phyloP scores from a whole-genome alignment of 2,888 invertebrate genomes.

The Drosophila bunnanda region DNA sequence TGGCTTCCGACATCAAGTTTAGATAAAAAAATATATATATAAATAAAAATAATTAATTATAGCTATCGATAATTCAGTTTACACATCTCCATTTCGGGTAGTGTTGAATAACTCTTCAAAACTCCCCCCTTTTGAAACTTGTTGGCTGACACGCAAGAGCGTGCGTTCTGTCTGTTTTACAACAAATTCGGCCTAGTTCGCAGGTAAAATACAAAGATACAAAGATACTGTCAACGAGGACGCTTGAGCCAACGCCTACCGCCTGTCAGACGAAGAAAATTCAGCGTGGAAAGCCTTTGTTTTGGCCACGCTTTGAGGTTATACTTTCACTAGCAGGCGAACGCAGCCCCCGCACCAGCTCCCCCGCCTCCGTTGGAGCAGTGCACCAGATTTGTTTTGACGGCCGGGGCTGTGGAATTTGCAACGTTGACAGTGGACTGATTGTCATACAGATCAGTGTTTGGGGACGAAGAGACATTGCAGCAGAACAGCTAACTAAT shows the following conservation, averaged over 20 bases:
- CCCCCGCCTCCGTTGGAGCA: neutral
- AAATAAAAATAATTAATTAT: neutral
- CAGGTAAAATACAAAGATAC: constrained; percentile 63
- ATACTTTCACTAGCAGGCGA: constrained; percentile 67
- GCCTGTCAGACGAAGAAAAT: constrained; percentile 17
- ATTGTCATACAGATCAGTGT: constrained; percentile 16
- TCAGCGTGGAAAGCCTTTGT: constrained; percentile 35
- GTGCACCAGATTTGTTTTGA: constrained; percentile 73
- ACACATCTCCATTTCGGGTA: constrained; percentile 36
- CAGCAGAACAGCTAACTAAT: constrained; percentile 1
- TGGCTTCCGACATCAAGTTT: too few relatives aligned
- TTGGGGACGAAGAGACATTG: neutral
- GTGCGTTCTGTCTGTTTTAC: constrained; percentile 80
- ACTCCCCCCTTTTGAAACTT: constrained; percentile 81
- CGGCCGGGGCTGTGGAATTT: constrained; percentile 59
- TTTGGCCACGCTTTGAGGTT: constrained; percentile 70
- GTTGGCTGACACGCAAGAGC: constrained; percentile 84
- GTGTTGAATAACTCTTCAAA: constrained; percentile 50
- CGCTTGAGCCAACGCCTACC: neutral
- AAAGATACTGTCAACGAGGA: constrained; percentile 4
- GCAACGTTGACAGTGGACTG: constrained; percentile 72
- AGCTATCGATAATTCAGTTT: neutral
- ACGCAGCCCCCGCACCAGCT: constrained; percentile 44
- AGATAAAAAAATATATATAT: neutral
- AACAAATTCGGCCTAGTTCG: constrained; percentile 68